Conservation (phyloP, 2,888 invertebrate species). For the Arctia plantaginis region DNA sequence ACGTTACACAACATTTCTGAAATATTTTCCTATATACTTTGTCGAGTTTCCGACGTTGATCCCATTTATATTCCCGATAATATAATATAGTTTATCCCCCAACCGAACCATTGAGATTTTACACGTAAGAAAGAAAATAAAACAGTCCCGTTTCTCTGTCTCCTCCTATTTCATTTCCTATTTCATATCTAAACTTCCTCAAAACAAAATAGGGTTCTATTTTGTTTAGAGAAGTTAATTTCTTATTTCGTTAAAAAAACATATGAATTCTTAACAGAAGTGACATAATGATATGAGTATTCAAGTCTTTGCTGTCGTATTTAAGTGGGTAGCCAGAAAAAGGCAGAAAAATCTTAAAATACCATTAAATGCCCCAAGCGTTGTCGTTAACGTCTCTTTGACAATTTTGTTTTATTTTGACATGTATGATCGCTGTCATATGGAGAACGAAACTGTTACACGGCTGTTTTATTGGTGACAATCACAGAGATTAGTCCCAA, state of each 20-base stretch:
- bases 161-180: slow-evolving; percentile 41
- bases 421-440: background rate
- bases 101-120: slow-evolving; percentile 39
- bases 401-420: no score
- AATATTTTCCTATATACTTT: slow-evolving; percentile 6
- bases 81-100: slow-evolving; percentile 36
- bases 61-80: slow-evolving; percentile 28
- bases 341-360: background rate
- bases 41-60: slow-evolving; percentile 5
- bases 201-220: background rate
- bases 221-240: background rate
- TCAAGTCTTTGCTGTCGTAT: no score
- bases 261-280: background rate
- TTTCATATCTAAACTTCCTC: slow-evolving; percentile 22
- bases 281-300: no score
- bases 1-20: background rate
- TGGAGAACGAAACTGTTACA: background rate
- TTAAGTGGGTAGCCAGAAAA: no score
- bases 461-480: background rate
- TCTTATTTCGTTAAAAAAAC: background rate
- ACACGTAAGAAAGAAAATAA: slow-evolving; percentile 50
- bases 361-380: background rate
- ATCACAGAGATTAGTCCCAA: background rate
- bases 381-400: background rate
- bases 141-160: slow-evolving; percentile 53